Evolutionary conservation across 2,797 vertebrate species (phyloP), one percentile per base, ranked within the genome.

Genomic region (Sternarchorhynchus goeldii): DNA sequence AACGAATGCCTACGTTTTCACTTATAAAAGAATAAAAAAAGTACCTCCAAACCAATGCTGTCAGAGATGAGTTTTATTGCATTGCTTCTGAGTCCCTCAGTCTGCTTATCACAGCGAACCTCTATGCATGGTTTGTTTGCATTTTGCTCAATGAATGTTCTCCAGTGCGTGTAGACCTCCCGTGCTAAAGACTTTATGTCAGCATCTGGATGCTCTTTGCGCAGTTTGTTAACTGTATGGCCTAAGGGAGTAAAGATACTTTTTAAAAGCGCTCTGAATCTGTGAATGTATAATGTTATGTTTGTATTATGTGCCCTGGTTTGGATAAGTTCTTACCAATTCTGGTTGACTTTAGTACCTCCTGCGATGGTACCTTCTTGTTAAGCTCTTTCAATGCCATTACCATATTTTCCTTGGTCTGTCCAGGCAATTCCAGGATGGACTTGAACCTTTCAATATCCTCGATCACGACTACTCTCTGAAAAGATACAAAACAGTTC

Each of bases 401-500:
- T 0, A 96, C 80, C 80, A 99, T 91, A 84, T 96, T 96, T 68
- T 97, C 96, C 76, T 92, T 95, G 0, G 85, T 90, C 84, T 99
- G 98, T 18, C 87, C 87, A 76, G 96, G 94, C 72, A 99, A 91
- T 85, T 98, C 96, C 77, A 99, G 84, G 56, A 93, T 92, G 70
- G 94, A 93, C 81, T 96, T 99, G 91, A 91, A 97, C 80, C 96
- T 93, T 90, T 94, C 90, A 86, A 99, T 95, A 82, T 99, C 97
- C 88, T 99, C 97, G 83, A 99, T 90, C 77, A 99, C 96, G 83
- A 99, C 97, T 86, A 99, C 97, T 88, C 98, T 96, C 98, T 99
- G 87, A 82, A 91, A 25, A 65, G 59, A n/a, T 41, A 73, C 16
- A 78, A 4, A 29, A 50, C 45, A 4, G 6, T 31, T 55, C 29